Base-by-base conservation (phyloP, 2,888 invertebrate genomes). In the Neoitamus cyanurus region DNA sequence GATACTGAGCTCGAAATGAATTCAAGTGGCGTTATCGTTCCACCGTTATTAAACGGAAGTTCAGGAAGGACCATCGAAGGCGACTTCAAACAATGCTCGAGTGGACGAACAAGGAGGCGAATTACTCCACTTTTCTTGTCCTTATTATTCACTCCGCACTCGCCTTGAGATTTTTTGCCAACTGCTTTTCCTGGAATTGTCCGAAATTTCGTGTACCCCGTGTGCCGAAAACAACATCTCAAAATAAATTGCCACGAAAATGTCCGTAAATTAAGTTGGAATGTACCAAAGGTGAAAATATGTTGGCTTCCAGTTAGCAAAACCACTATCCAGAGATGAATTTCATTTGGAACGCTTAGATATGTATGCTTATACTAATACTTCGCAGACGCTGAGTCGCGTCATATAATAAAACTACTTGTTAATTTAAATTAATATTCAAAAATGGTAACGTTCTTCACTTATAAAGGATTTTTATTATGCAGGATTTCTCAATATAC, bases 1-100 rank as follows among this genome's bases (percentile, higher is more conserved):
- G 70, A n/a, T 36, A 7, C 73, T 37, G 73, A 20, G 36, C 20
- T 73, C 37, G 15, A 73, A 73, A 36, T 9, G 73, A 73, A 73
- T 73, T 73, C 73, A 73, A 73, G 73, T 73, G 73, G 37, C 73
- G 73, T 20, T 73, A 36, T 73, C 15, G 73, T 34, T 73, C 36
- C 73, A 36, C 20, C 73, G n/a, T 73, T 73, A 73, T 34, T 73
- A 73, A 34, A 34, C 34, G 31, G 31, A 34, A 73, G 34, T 34
- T 36, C 34, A 15, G 36, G 73, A 20, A 73, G 36, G 36, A 34
- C 15, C 31, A 73, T 73, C 73, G 31, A 30, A 30, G 70, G 30
- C 30, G 15, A 70, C 73, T 73, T 73, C 34, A 34, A 73, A 73
- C 31, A 73, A 34, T 72, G 69, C 28, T 42, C 15, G 42, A 58